These are phyloP conservation scores for Dendrolimus houi DNA, from an alignment of 2,888 invertebrate species.

Conservation along the genomic window DNA sequence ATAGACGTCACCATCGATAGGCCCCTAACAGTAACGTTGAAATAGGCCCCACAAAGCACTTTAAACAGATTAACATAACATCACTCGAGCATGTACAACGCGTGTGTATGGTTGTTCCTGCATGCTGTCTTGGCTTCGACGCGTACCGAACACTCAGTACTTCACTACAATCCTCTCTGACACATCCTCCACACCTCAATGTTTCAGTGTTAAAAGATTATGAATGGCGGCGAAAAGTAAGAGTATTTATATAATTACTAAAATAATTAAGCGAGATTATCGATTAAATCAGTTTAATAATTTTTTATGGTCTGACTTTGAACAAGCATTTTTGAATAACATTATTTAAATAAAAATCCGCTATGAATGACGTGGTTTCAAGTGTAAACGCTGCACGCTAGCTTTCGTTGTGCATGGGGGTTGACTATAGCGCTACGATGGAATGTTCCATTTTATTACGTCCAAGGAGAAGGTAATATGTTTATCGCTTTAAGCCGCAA, in stretches of 20 bases:
- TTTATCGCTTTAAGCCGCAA: slow-evolving; percentile 65
- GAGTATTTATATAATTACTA: slow-evolving; percentile 10
- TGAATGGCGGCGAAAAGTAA: slow-evolving; percentile 22
- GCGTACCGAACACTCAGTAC: slow-evolving; percentile 34
- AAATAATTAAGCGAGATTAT: slow-evolving; percentile 14
- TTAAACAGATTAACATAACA: slow-evolving; percentile 46
- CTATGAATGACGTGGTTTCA: slow-evolving; percentile 63
- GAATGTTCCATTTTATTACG: slow-evolving; percentile 58
- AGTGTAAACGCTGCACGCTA: slow-evolving; percentile 72
- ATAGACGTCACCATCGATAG: slow-evolving; percentile 13
- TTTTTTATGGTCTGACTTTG: slow-evolving; percentile 7
- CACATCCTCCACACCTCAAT: slow-evolving; percentile 38
- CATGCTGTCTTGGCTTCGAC: slow-evolving; percentile 74
- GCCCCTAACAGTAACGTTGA: slow-evolving; percentile 29
- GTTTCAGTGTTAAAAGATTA: slow-evolving; percentile 28
- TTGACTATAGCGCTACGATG: slow-evolving; percentile 66
- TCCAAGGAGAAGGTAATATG: slow-evolving; percentile 63
- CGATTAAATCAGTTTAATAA: slow-evolving; percentile 9
- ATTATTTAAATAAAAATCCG: slow-evolving; percentile 29
- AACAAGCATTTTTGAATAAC: slow-evolving; percentile 50
- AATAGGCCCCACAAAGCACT: slow-evolving; percentile 53
- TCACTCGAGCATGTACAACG: slow-evolving; percentile 66
- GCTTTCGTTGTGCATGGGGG: slow-evolving; percentile 76
- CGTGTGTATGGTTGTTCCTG: slow-evolving; percentile 66
- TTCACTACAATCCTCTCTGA: slow-evolving; percentile 25